Percentiles rank a stretch among this genome's conserved stretches.
Evolutionary conservation across 2,888 invertebrate genomes (phyloP).

Genomic region (Drosophila basisetae): DNA sequence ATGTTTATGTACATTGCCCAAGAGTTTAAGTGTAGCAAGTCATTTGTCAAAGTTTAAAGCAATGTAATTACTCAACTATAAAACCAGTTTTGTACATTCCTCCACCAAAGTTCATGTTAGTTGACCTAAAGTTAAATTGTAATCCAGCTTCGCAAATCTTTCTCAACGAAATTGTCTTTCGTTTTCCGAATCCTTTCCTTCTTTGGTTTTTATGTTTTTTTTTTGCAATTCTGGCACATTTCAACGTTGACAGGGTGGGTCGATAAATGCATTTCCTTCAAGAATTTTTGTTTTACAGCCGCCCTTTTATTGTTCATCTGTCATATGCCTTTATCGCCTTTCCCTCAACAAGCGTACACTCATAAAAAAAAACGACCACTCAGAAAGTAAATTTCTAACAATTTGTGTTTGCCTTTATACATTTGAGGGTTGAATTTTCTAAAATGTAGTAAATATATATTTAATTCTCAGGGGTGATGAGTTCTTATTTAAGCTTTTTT

Average conservation of each 20-base stretch:
- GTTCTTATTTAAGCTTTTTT: not conserved
- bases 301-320: constrained; percentile 3
- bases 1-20: not conserved
- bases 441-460: not conserved
- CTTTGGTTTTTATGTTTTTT: not conserved
- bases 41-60: constrained; percentile 45
- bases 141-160: constrained; percentile 18
- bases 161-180: constrained; percentile 27
- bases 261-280: constrained; percentile 28
- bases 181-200: not conserved
- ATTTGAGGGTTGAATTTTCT: not conserved
- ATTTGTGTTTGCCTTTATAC: not conserved
- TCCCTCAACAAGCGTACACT: not conserved
- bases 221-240: not conserved
- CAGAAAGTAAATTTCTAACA: not conserved
- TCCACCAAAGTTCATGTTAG: constrained; percentile 34
- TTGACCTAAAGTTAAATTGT: constrained; percentile 43
- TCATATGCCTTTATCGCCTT: not conserved
- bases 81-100: constrained; percentile 27
- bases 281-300: constrained; percentile 4
- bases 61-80: constrained; percentile 40
- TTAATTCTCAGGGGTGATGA: not conserved
- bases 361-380: not conserved
- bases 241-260: not conserved
- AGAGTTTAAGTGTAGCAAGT: constrained; percentile 36